Base-by-base conservation (phyloP, 2,888 invertebrate genomes). In the Plebejus melissa region DNA sequence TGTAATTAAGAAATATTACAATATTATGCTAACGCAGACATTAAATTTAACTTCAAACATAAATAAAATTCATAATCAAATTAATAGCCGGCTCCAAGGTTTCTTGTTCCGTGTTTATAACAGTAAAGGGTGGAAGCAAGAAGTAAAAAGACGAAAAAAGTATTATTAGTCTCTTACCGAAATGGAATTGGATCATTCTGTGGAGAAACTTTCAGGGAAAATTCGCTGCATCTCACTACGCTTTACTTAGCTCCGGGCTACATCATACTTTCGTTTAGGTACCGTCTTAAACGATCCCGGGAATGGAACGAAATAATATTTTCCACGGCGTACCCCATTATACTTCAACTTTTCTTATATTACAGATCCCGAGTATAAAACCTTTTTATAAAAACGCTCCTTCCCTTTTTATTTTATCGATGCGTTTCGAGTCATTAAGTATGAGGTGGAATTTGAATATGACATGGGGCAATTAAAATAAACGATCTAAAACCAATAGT, bases 141-240 rank as follows among this genome's bases (percentile, higher is more conserved):
- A 90, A 91, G 93, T 91, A 93, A 93, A 92, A 93, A 90, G 90
- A 90, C 90, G 90, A 90, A 92, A 91, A 92, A 90, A 90, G 86
- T 93, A 91, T 93, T 93, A 93, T 93, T 93, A 93, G 93, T 92
- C 92, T 92, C 88, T 92, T 90, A 92, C 91, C 91, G 91, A 93
- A 93, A 93, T 93, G 93, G 93, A 93, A 93, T 92, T 92, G 92
- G 91, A 92, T 91, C 93, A 91, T 93, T 93, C 87, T 88, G 85
- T 84, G 90, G 87, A 86, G 89, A 91, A 91, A 89, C 88, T 93
- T 92, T 88, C 87, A 90, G 90, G 87, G 91, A 87, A 91, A 89
- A 90, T 91, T 83, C 83, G 81, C 84, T 85, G 85, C 85, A 86
- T 86, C 83, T 90, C 89, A 87, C 89, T 91, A 90, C 90, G 88